A percentile compares a stretch with the other conserved stretches of the same genome.
Evolutionary conservation across 2,888 invertebrate species (phyloP).

Genomic region (Dasypolia templi): DNA sequence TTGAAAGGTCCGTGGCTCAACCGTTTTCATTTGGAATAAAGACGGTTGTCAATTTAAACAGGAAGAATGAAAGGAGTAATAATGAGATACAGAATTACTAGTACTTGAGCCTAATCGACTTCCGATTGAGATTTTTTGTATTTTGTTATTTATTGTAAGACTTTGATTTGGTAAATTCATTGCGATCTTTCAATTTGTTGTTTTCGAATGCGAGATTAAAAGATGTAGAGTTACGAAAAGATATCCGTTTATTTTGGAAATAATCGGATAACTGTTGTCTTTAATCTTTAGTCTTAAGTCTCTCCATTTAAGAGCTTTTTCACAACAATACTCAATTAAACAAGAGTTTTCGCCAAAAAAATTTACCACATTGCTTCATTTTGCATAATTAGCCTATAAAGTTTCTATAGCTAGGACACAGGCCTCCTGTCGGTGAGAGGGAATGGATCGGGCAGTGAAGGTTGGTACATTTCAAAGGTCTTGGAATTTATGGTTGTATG

Average conservation of each 20-base stretch:
- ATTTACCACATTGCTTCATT: too few relatives aligned
- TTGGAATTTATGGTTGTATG: neutral
- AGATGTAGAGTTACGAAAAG: constrained; percentile 41
- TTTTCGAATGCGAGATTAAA: constrained; percentile 45
- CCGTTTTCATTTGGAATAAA: constrained; percentile 37
- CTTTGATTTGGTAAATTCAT: constrained; percentile 56
- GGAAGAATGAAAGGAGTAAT: constrained; percentile 48
- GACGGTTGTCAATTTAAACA: constrained; percentile 53
- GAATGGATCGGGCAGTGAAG: neutral
- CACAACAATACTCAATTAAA: constrained; percentile 17
- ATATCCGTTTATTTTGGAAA: constrained; percentile 27
- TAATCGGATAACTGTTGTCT: constrained; percentile 14
- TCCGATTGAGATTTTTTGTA: constrained; percentile 61
- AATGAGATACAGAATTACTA: constrained; percentile 61
- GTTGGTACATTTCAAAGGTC: neutral
- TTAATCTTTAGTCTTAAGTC: constrained; percentile 7
- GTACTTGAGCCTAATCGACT: constrained; percentile 61
- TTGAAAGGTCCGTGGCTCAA: constrained; percentile 11
- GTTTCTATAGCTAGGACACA: neutral
- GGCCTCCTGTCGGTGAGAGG: neutral
- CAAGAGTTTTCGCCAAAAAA: neutral
- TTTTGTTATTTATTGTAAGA: constrained; percentile 60
- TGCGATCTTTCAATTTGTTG: constrained; percentile 55
- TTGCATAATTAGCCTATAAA: neutral
- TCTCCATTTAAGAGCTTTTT: neutral